Evolutionary conservation across 2,888 invertebrate species (phyloP).

Genomic region (Lasioglossum lativentre): DNA sequence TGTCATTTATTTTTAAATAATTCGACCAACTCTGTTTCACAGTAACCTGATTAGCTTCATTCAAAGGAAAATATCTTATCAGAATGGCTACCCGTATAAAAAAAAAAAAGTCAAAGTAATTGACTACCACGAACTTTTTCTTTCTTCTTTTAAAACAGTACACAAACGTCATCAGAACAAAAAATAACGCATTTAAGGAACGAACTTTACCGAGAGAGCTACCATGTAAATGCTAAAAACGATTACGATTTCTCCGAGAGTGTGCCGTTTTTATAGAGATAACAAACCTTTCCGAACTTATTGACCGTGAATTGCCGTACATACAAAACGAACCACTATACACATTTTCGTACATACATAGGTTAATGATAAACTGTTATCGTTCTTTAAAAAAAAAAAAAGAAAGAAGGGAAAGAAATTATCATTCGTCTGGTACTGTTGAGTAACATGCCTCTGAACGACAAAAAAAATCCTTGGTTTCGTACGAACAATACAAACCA

Average conservation of each 20-base stretch:
- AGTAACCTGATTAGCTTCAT: constrained; percentile 53
- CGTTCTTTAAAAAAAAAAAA: constrained; percentile 24
- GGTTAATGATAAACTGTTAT: constrained; percentile 60
- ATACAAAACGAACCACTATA: constrained; percentile 41
- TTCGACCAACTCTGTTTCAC: constrained; percentile 36
- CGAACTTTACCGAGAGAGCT: constrained; percentile 9
- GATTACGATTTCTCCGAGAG: constrained; percentile 35
- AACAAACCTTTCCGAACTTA: constrained; percentile 50
- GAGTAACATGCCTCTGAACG: constrained; percentile 36
- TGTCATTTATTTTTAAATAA: constrained; percentile 48
- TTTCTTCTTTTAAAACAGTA: constrained; percentile 23
- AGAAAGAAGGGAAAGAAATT: constrained; percentile 18
- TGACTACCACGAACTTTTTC: constrained; percentile 20
- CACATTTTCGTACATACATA: constrained; percentile 49
- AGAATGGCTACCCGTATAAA: constrained; percentile 41
- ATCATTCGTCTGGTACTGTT: constrained; percentile 47
- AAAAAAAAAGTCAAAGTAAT: constrained; percentile 14
- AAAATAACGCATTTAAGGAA: constrained; percentile 19
- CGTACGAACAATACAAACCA: constrained; percentile 44
- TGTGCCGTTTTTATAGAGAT: constrained; percentile 36
- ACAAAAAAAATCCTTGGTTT: constrained; percentile 26
- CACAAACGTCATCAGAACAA: neutral
- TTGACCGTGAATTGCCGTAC: constrained; percentile 48
- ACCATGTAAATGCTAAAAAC: constrained; percentile 14
- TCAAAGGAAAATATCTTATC: constrained; percentile 56